A percentile compares a stretch with the other conserved stretches of the same genome.
Conservation (phyloP, 2,888 invertebrate genomes). For the Pharmacophagus antenor region DNA sequence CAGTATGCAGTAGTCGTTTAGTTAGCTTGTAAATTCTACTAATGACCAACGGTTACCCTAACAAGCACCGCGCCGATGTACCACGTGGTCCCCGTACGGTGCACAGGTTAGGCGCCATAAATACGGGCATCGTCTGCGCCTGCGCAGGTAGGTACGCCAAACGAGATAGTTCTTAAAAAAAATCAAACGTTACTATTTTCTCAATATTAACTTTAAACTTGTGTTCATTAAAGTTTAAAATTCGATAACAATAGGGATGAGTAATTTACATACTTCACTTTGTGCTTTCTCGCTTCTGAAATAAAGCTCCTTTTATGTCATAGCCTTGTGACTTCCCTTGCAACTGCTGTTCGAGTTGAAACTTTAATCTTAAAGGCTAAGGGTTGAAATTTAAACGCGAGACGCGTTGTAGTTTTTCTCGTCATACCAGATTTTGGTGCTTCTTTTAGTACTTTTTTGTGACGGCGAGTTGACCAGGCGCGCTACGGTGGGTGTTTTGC, state of each 20-base stretch:
- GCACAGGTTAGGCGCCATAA: constrained; percentile 75
- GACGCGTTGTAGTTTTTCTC: constrained; percentile 54
- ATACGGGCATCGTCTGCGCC: constrained; percentile 76
- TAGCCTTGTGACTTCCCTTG: constrained; percentile 45
- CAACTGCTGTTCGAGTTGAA: constrained; percentile 37
- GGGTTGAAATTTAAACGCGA: constrained; percentile 46
- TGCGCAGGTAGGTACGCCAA: constrained; percentile 79
- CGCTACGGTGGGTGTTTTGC: constrained; percentile 77
- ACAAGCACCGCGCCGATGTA: constrained; percentile 66
- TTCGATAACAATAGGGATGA: constrained; percentile 37
- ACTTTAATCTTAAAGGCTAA: constrained; percentile 41
- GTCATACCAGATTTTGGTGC: constrained; percentile 74
- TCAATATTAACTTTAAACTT: constrained; percentile 47
- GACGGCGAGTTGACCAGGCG: constrained; percentile 65
- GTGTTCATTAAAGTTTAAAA: constrained; percentile 37
- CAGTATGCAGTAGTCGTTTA: constrained; percentile 24
- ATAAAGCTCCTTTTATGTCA: constrained; percentile 75
- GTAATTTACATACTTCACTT: constrained; percentile 73
- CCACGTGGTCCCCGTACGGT: constrained; percentile 66
- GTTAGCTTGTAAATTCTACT: constrained; percentile 47
- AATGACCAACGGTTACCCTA: constrained; percentile 73
- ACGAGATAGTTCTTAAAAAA: constrained; percentile 64
- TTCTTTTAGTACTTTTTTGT: constrained; percentile 69
- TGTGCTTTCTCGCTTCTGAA: constrained; percentile 76
- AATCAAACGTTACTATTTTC: constrained; percentile 42